Base-by-base conservation (phyloP, 2,797 vertebrate genomes). In the Anabas testudineus region DNA sequence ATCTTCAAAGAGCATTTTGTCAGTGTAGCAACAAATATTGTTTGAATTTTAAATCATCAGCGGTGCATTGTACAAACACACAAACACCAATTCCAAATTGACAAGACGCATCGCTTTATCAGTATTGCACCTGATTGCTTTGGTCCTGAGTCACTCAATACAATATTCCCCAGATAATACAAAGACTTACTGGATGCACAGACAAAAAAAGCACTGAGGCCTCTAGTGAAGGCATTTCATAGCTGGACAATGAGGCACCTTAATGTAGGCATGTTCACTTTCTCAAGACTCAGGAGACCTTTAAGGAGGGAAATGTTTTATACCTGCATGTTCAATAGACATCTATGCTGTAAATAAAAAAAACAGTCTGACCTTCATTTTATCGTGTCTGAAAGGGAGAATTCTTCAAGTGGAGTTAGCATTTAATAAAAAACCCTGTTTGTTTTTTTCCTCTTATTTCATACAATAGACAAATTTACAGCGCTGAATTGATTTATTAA, bases 271-370 rank as follows among this genome's bases (percentile, higher is more conserved):
- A 30, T 8, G 67, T 75, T 76, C 21, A 46, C 67, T 84, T 78
- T 60, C 66, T 79, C 51, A 67, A 84, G 84, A 67, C 80, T 81
- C 67, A 10, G 8, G 80, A 88, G 83, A 87, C 78, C 74, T 89
- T 88, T 71, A 63, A 57, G 65, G 51, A 66, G 16, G 47, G 62
- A 83, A 70, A 76, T 55, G 52, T 76, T 81, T 89, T 58, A 48
- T 48, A 79, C 80, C 73, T 80, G 79, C 67, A 70, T 65, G 74
- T 85, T 78, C 87, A 81, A 87, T 21, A 60, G 62, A 81, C 69
- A 52, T 74, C 61, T 80, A 54, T 76, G 78, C 65, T 37, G 8
- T 70, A 71, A 88, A n/a, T 7, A 43, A 78, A 82, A 42, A 68
- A 12, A 41, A 24, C 45, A 47, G 48, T 58, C 63, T 76, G 81